Percentiles rank a stretch among this genome's conserved stretches.
Evolutionary conservation across 2,888 invertebrate genomes (phyloP).

Genomic region (Pilophorus perplexus): DNA sequence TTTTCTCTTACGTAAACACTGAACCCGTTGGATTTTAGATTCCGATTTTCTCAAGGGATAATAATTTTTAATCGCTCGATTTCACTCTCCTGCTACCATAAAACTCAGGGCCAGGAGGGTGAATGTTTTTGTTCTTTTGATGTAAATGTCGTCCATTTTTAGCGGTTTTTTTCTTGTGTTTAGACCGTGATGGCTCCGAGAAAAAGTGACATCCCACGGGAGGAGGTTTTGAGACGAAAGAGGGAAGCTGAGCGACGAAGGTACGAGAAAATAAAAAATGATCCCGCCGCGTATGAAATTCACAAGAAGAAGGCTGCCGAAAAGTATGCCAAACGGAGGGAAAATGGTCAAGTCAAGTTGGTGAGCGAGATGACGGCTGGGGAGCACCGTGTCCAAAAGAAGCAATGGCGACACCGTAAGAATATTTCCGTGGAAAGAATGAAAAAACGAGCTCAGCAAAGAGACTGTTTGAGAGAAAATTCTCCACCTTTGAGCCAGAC

Average conservation of each 20-base stretch:
- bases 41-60: neutral
- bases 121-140: neutral
- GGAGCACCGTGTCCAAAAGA: slow-evolving; percentile 11
- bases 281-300: neutral
- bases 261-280: neutral
- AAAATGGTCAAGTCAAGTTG: neutral
- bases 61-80: neutral
- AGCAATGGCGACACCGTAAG: slow-evolving; percentile 2
- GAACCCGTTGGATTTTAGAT: neutral
- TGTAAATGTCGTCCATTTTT: neutral
- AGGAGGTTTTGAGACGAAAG: slow-evolving; percentile 35
- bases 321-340: neutral
- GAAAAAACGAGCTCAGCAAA: neutral
- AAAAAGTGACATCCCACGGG: neutral
- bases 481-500: slow-evolving; percentile 4
- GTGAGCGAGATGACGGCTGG: slow-evolving; percentile 1
- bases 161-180: neutral
- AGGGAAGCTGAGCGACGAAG: slow-evolving; percentile 16
- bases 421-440: slow-evolving; percentile 1
- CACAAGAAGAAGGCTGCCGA: neutral
- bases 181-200: neutral
- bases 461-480: neutral
- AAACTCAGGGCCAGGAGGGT: neutral
- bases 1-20: neutral
- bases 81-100: neutral